These are phyloP conservation scores for Pollimyrus isidori DNA, from an alignment of 2,113 vertebrate species.

Conservation along the genomic window DNA sequence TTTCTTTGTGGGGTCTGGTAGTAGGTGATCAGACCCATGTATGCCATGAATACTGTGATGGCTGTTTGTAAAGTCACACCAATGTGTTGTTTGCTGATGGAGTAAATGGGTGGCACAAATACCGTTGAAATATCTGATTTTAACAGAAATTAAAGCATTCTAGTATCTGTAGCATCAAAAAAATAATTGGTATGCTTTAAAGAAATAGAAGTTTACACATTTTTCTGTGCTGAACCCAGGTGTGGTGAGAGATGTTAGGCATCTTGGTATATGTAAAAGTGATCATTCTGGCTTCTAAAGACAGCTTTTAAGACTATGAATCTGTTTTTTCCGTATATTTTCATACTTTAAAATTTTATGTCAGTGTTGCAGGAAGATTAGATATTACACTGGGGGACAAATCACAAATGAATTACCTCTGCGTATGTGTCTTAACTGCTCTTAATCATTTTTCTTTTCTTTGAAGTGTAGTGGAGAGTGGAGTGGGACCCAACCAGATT, in stretches of 20 bases:
- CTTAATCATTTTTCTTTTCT: conserved; percentile 51
- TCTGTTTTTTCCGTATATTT: conserved; percentile 12
- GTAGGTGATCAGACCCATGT: conserved; percentile 25
- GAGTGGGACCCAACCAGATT: conserved; percentile 52
- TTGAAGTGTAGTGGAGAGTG: conserved; percentile 42
- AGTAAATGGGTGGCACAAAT: neutral
- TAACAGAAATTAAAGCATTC: neutral
- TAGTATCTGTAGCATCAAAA: neutral
- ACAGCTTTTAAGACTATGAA: neutral
- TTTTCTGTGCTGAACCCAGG: neutral
- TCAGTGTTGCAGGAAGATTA: conserved; percentile 18
- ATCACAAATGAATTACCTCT: conserved; percentile 23
- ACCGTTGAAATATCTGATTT: neutral
- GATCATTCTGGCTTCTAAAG: neutral
- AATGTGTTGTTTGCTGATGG: neutral
- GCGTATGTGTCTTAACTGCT: conserved; percentile 43
- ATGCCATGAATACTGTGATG: conserved; percentile 8
- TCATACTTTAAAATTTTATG: conserved; percentile 15
- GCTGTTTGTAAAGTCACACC: neutral
- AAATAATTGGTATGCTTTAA: conserved; percentile 5
- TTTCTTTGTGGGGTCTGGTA: conserved; percentile 3
- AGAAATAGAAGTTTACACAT: neutral
- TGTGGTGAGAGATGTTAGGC: neutral
- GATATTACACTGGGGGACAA: conserved; percentile 19
- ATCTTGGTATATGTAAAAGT: neutral